phyloP scores from a whole-genome alignment of 2,888 invertebrate species.

The Drosophila nr. perissopoda region DNA sequence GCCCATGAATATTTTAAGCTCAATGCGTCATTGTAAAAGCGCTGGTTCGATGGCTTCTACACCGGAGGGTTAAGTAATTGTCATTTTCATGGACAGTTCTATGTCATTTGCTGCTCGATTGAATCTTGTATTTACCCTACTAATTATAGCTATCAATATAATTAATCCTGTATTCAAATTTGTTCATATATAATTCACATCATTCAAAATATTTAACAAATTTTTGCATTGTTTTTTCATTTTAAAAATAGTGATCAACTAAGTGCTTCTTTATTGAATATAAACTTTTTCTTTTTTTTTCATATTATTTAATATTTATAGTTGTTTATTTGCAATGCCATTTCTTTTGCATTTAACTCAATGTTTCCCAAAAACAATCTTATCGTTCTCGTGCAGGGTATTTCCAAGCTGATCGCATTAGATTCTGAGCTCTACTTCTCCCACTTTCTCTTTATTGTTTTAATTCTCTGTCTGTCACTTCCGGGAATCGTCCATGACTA shows the following conservation, averaged over 20 bases:
- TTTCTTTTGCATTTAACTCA: neutral
- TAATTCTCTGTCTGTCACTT: slow-evolving; percentile 25
- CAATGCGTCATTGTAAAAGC: neutral
- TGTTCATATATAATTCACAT: neutral
- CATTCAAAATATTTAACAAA: neutral
- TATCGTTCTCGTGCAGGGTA: slow-evolving; percentile 1
- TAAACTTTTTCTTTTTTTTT: too few species aligned
- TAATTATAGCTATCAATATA: neutral
- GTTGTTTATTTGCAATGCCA: too few species aligned
- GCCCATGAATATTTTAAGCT: neutral
- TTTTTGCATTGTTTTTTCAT: neutral
- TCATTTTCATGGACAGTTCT: neutral
- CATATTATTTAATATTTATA: too few species aligned
- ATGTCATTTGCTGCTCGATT: neutral
- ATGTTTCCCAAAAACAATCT: neutral
- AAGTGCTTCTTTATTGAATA: neutral
- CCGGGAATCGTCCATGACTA: slow-evolving; percentile 36
- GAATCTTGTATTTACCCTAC: neutral
- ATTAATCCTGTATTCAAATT: neutral
- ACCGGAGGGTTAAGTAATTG: neutral
- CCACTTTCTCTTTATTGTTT: neutral
- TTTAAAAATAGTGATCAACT: neutral
- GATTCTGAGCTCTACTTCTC: neutral
- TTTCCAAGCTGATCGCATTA: slow-evolving; percentile 1
- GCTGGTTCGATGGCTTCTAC: neutral